Evolutionary conservation across 2,113 vertebrate genomes (phyloP), one percentile per base, ranked within the genome.

Genomic region (Dendrocopos noguchii): DNA sequence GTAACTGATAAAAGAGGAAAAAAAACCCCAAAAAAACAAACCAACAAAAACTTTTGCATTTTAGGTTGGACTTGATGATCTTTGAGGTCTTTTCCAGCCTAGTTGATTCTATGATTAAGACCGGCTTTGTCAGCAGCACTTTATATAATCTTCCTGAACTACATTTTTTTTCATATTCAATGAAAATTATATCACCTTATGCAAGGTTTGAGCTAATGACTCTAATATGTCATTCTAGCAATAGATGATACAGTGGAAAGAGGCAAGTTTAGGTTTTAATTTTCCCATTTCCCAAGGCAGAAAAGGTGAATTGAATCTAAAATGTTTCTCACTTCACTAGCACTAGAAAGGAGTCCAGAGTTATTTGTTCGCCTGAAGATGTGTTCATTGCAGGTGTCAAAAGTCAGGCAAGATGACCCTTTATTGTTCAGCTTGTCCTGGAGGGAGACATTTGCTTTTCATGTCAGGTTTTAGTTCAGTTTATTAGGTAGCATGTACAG

Each of bases 261-360:
- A 59, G 4, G 15, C 6, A 71, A 28, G 9, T 88, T 87, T 52
- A 68, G 12, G 28, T 36, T 64, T 72, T 72, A 71, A 13, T 81
- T 67, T 61, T 36, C 10, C 6, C 36, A 1, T 63, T 86, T 57
- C 31, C 39, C 67, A 67, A 63, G 9, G 17, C 59, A 19, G 7
- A 10, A 39, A 50, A 57, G 17, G 4, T 47, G 9, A 78, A 27
- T 24, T 53, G 15, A 7, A 25, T 42, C 10, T 61, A 68, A 84
- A 89, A 75, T 33, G 2, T 36, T 12, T 78, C 84, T 88, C 22
- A 70, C 14, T 89, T 87, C 28, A n/a, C 6, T 21, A 33, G 11
- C 33, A 13, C 8, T 57, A 22, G n/a, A 36, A 61, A 50, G 42
- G 14, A 66, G 1, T 1, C 10, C 2, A 0, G 5, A 8, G 10